These are phyloP conservation scores for Lepilemur septentrionalis DNA, from an alignment of 2,797 vertebrate genomes.

Conservation along the genomic window DNA sequence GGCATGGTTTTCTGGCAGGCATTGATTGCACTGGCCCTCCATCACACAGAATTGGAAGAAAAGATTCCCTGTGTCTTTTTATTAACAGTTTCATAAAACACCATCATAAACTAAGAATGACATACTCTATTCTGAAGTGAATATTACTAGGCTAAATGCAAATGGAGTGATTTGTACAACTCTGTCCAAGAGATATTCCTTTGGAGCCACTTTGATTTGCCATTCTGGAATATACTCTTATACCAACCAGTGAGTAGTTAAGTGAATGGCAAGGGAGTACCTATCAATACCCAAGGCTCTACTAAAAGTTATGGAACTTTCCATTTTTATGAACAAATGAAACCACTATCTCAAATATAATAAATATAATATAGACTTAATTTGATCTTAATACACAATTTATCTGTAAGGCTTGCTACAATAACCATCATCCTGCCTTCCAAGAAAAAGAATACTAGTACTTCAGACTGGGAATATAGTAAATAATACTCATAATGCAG, in stretches of 20 bases:
- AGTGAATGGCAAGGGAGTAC: constrained; percentile 48
- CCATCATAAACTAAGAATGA: constrained; percentile 60
- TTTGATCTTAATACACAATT: neutral
- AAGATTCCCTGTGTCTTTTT: neutral
- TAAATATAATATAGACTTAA: neutral
- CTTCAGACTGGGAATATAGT: neutral
- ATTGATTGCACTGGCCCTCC: neutral
- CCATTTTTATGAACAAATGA: neutral
- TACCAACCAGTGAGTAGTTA: neutral
- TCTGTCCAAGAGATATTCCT: constrained; percentile 41
- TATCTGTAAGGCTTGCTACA: neutral
- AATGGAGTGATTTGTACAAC: constrained; percentile 45
- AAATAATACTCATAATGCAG: neutral
- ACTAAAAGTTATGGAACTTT: constrained; percentile 24
- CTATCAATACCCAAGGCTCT: constrained; percentile 37
- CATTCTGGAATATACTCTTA: constrained; percentile 47
- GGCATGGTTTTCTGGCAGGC: neutral
- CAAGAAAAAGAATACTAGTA: neutral
- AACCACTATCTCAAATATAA: neutral
- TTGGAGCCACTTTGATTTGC: constrained; percentile 50
- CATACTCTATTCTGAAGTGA: constrained; percentile 70
- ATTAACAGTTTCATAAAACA: constrained; percentile 54
- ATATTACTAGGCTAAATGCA: constrained; percentile 65
- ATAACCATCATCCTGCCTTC: neutral
- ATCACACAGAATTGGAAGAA: neutral